Base-by-base conservation (phyloP, 2,888 invertebrate genomes). In the Tuberolachnus salignus region DNA sequence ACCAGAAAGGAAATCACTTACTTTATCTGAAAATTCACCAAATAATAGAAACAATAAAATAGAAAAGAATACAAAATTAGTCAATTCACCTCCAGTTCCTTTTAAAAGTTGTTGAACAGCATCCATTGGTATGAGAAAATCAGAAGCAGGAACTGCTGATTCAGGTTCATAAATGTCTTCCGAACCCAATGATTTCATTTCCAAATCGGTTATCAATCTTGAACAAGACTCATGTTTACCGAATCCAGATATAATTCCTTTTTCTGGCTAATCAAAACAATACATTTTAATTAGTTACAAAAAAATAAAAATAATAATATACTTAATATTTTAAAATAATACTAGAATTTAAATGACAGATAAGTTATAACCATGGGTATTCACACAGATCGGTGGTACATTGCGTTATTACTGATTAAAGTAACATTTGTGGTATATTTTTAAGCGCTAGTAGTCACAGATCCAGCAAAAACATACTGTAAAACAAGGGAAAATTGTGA, bases 191-290 rank as follows among this genome's bases (percentile, higher is more conserved):
- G 78, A 67, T 78, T 78, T 78, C 74, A 92, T 85, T 85, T 92
- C 93, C 67, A 94, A 85, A 83, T 93, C 93, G 67, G 91, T 90
- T 61, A 94, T 86, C 80, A 94, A 87, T 83, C 90, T 91, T 8
- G 91, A 86, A 84, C 93, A 94, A 0, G 89, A 87, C 80, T 88
- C 86, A 81, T 90, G 90, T 82, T 88, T 88, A 81, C 90, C 89
- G 85, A 93, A 93, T 0, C 89, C 87, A 1, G 90, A 89, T 51
- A 78, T 78, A 51, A 78, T 78, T 51, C 78, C 78, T 51, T 78
- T 78, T 69, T 78, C 78, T 9, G 78, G 78, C 78, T 78, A 23
- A n/a, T 42, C 73, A 90, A 86, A n/a, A n/a, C n/a, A n/a, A n/a
- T n/a, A 84, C 89, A 91, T 80, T 88, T 87, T 42, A 89, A 89